A percentile compares a stretch with the other conserved stretches of the same genome.
phyloP scores from a whole-genome alignment of 2,113 vertebrate genomes.

The Formicarius rufipectus region DNA sequence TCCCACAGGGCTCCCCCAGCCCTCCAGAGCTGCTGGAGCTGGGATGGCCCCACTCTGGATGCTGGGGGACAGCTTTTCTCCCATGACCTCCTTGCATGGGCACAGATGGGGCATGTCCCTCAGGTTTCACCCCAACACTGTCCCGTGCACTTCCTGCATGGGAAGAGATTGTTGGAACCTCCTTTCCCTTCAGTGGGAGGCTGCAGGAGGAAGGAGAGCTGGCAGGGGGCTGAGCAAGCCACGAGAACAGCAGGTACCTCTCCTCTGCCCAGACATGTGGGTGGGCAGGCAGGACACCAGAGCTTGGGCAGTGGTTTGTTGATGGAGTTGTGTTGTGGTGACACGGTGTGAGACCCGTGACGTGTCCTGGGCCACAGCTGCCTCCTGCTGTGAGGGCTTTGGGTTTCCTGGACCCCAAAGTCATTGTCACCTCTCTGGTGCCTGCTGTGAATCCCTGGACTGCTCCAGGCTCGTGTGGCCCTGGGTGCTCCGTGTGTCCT shows the following conservation, averaged over 20 bases:
- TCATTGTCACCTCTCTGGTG: not conserved
- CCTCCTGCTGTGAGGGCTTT: not conserved
- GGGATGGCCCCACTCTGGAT: not conserved
- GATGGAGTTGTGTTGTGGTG: not conserved
- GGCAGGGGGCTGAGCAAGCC: not conserved
- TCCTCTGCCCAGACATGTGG: not conserved
- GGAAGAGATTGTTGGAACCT: rapidly evolving
- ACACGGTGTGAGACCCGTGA: not conserved
- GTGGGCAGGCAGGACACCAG: not conserved
- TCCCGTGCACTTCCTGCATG: not conserved
- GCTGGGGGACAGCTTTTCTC: not conserved
- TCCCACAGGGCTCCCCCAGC: not conserved
- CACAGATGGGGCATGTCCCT: not conserved
- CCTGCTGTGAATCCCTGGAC: not conserved
- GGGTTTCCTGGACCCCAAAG: not conserved
- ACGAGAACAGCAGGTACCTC: not conserved
- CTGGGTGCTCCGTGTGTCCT: not conserved
- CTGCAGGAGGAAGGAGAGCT: not conserved
- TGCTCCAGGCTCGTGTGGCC: not conserved
- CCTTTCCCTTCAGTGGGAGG: too few species aligned
- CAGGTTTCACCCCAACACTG: rapidly evolving
- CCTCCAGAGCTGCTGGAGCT: not conserved
- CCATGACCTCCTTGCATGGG: rapidly evolving
- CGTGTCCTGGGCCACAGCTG: not conserved
- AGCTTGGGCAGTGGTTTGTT: not conserved